These are phyloP conservation scores for Drosophila phalerata DNA, from an alignment of 2,888 invertebrate genomes.

Conservation along the genomic window DNA sequence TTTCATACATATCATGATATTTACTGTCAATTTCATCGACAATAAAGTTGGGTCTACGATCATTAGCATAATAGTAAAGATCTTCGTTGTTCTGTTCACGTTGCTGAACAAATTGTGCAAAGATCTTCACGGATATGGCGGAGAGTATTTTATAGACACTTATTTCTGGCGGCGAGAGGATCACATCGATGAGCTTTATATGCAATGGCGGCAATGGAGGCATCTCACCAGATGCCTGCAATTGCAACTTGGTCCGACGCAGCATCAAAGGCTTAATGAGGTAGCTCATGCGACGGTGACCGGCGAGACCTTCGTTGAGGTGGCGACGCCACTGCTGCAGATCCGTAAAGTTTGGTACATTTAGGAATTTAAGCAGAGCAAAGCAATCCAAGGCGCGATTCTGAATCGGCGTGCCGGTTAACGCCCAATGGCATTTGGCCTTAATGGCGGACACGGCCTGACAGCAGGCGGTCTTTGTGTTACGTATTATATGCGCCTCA, in stretches of 20 bases:
- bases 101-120: conserved; percentile 91
- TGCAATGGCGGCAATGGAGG: conserved; percentile 15
- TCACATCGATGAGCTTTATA: conserved; percentile 12
- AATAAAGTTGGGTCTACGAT: conserved; percentile 12
- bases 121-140: conserved; percentile 90
- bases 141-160: conserved; percentile 86
- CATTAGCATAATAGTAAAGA: conserved; percentile 14
- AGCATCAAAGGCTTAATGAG: conserved; percentile 94
- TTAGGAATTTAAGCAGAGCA: conserved; percentile 92
- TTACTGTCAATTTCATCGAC: conserved; percentile 12
- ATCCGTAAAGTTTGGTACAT: conserved; percentile 95
- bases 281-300: conserved; percentile 92
- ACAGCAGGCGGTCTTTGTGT: conserved; percentile 12
- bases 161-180: conserved; percentile 9
- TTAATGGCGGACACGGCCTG: conserved; percentile 3
- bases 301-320: conserved; percentile 92
- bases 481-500: conserved; percentile 93
- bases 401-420: conserved; percentile 98
- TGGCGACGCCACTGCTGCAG: conserved; percentile 94
- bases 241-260: conserved; percentile 92
- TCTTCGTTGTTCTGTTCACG: conserved; percentile 24
- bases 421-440: conserved; percentile 12
- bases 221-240: conserved; percentile 19
- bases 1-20: conserved; percentile 17
- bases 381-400: conserved; percentile 95